These are phyloP conservation scores for Xiphophorus hellerii DNA, from an alignment of 2,113 vertebrate species.

Conservation along the genomic window DNA sequence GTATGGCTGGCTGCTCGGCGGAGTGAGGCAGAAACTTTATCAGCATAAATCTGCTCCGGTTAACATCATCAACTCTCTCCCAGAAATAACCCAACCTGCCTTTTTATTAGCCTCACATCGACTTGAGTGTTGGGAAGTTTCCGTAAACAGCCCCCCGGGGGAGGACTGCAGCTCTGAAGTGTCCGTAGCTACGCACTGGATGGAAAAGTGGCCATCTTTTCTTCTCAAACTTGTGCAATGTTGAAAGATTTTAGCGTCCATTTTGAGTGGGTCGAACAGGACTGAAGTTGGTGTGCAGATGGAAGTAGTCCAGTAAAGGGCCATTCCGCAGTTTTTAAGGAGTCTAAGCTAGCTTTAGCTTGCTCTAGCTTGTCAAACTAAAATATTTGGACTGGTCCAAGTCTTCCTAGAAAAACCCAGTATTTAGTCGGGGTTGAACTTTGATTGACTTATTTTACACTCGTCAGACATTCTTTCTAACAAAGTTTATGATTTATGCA, in stretches of 20 bases:
- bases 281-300: background rate
- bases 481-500: too few species aligned
- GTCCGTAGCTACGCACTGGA: background rate
- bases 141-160: background rate
- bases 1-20: constrained; percentile 56
- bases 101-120: background rate
- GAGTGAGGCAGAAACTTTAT: constrained; percentile 89
- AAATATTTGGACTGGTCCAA: background rate
- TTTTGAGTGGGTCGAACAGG: constrained; percentile 86
- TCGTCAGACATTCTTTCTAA: background rate
- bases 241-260: constrained; percentile 86
- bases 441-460: background rate
- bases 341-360: background rate
- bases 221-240: constrained; percentile 75
- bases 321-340: background rate
- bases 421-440: background rate
- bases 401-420: too few species aligned
- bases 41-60: constrained; percentile 78
- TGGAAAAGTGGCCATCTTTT: background rate
- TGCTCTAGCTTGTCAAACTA: background rate
- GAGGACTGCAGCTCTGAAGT: background rate
- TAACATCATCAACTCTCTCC: background rate
- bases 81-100: background rate
- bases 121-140: constrained; percentile 12
- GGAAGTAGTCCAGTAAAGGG: background rate